These are phyloP conservation scores for Myotis yumanensis DNA, from an alignment of 2,113 vertebrate genomes.

Conservation along the genomic window DNA sequence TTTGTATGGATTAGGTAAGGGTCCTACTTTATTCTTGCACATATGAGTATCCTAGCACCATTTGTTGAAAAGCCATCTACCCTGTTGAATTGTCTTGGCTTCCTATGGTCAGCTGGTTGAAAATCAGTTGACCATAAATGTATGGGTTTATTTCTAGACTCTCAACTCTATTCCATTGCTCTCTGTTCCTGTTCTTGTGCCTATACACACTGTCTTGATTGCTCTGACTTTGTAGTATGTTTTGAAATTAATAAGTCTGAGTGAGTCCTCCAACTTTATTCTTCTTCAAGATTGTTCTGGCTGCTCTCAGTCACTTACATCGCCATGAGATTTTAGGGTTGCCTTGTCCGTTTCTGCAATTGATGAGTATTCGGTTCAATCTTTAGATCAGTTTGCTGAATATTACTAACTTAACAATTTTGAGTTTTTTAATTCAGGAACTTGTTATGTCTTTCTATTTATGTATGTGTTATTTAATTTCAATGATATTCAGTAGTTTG, in stretches of 20 bases:
- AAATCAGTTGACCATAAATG: not conserved
- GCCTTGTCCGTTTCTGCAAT: not conserved
- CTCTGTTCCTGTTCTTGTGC: not conserved
- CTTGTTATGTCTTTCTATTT: not conserved
- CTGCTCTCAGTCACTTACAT: not conserved
- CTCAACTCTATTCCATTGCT: not conserved
- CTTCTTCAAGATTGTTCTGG: conserved; percentile 30
- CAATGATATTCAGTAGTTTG: not conserved
- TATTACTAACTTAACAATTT: not conserved
- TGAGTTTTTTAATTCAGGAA: not conserved
- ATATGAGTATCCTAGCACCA: not conserved
- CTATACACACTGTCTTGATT: not conserved
- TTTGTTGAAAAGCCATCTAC: conserved; percentile 3
- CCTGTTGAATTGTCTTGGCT: not conserved
- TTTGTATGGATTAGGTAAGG: not conserved
- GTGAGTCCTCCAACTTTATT: not conserved
- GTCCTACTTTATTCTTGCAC: not conserved
- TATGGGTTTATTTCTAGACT: not conserved
- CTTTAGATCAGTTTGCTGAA: not conserved
- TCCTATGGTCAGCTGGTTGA: not conserved
- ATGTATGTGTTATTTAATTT: conserved; percentile 5
- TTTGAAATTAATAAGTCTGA: not conserved
- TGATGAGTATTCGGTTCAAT: not conserved
- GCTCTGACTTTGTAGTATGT: not conserved
- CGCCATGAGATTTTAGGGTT: conserved; percentile 15